Percentiles rank a stretch among this genome's conserved stretches.
Conservation (phyloP, 2,888 invertebrate genomes). For the Caenorhabditis imperialis region DNA sequence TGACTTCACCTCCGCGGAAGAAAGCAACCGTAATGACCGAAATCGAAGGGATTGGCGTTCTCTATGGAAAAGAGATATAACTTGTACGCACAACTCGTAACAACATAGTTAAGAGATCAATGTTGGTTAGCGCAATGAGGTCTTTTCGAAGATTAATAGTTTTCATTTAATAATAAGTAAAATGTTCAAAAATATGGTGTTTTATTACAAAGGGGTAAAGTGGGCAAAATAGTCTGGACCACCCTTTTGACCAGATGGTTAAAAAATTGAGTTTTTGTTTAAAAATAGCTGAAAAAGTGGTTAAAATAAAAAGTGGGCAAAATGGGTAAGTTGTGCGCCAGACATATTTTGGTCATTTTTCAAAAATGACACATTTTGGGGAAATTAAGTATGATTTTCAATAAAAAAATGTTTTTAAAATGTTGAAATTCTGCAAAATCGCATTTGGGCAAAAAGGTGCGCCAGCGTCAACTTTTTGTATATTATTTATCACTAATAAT, state of each 20-base stretch:
- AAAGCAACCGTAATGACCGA: constrained; percentile 46
- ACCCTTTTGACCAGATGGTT: no score
- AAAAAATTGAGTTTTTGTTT: constrained; percentile 17
- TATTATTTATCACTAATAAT: no score
- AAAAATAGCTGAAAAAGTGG: constrained; percentile 1
- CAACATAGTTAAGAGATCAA: neutral
- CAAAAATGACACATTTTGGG: neutral
- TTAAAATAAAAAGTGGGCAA: constrained; percentile 14
- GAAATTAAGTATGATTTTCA: no score
- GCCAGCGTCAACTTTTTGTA: no score
- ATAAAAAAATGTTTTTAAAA: no score
- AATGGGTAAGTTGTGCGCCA: constrained; percentile 14
- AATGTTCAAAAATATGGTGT: no score
- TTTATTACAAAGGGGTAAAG: no score
- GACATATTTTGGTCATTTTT: neutral
- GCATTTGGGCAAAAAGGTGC: no score
- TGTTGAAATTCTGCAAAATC: no score
- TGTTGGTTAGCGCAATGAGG: constrained; percentile 16
- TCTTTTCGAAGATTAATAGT: no score
- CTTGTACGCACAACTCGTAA: neutral
- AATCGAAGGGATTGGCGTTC: constrained; percentile 39
- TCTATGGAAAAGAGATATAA: constrained; percentile 1
- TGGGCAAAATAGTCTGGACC: no score
- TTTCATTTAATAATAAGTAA: no score
- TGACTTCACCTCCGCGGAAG: constrained; percentile 50